Percentiles rank a stretch among this genome's conserved stretches.
Conservation (phyloP, 2,888 invertebrate species). For the Agrotis segetum region DNA sequence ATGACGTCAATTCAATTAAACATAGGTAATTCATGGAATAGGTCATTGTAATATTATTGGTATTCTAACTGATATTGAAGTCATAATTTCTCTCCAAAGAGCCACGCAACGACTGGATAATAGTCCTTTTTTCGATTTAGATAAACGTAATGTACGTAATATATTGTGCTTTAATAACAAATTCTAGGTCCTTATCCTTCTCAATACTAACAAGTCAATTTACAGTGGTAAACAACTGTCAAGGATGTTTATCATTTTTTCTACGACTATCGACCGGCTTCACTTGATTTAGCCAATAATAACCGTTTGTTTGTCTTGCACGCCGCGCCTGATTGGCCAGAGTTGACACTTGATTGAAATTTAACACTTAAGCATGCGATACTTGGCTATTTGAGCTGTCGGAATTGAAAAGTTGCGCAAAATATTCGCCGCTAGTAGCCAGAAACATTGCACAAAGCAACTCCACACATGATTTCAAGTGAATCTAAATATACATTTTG, state of each 20-base stretch:
- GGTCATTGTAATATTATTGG: constrained; percentile 44
- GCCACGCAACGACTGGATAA: constrained; percentile 42
- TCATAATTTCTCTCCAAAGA: constrained; percentile 37
- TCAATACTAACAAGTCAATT: constrained; percentile 42
- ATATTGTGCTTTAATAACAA: constrained; percentile 44
- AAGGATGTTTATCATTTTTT: constrained; percentile 65
- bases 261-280: constrained; percentile 23
- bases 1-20: constrained; percentile 42
- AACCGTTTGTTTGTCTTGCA: constrained; percentile 54
- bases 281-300: constrained; percentile 51
- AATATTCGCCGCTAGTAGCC: constrained; percentile 16
- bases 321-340: constrained; percentile 36
- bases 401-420: constrained; percentile 44
- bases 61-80: constrained; percentile 32
- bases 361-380: constrained; percentile 48
- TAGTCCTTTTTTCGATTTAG: constrained; percentile 49
- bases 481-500: constrained; percentile 52
- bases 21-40: constrained; percentile 22
- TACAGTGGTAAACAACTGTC: constrained; percentile 63
- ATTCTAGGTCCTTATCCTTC: constrained; percentile 47
- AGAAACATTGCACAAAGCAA: constrained; percentile 44
- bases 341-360: constrained; percentile 60
- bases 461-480: constrained; percentile 32
- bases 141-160: constrained; percentile 60
- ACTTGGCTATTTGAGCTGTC: constrained; percentile 42